Percentiles rank a stretch among this genome's conserved stretches.
Evolutionary conservation across 2,113 vertebrate genomes (phyloP).

Genomic region (Peromyscus californicus): DNA sequence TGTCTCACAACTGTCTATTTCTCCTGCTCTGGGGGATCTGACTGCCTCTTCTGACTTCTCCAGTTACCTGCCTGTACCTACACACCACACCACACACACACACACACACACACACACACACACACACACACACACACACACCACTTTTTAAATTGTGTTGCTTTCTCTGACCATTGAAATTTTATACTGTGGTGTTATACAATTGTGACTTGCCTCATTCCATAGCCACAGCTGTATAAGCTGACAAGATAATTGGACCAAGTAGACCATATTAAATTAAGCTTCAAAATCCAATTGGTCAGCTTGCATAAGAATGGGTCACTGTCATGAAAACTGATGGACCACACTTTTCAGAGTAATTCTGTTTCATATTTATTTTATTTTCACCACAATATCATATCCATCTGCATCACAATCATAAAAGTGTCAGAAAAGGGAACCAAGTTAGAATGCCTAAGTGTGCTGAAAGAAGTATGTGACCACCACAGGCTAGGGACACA

Average conservation of each 20-base stretch:
- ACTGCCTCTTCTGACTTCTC: background rate
- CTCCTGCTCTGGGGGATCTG: no score
- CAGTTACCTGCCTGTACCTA: background rate
- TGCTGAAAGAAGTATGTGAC: background rate
- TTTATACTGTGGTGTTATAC: background rate
- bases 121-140: no score
- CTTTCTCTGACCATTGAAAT: background rate
- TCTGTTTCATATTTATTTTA: background rate
- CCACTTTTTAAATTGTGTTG: background rate
- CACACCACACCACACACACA: background rate
- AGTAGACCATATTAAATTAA: background rate
- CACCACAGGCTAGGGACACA: background rate
- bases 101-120: background rate
- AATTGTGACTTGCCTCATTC: background rate
- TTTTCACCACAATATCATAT: slow-evolving; percentile 8
- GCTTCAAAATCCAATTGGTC: slow-evolving; percentile 41
- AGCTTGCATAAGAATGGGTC: background rate
- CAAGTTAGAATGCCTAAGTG: background rate
- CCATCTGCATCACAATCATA: background rate
- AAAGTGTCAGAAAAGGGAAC: background rate
- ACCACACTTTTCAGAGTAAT: background rate
- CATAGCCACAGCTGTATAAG: background rate
- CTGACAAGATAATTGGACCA: background rate
- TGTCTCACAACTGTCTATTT: background rate
- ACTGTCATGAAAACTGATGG: background rate